Conservation (phyloP, 2,113 vertebrate genomes). For the Chaetops frenatus region DNA sequence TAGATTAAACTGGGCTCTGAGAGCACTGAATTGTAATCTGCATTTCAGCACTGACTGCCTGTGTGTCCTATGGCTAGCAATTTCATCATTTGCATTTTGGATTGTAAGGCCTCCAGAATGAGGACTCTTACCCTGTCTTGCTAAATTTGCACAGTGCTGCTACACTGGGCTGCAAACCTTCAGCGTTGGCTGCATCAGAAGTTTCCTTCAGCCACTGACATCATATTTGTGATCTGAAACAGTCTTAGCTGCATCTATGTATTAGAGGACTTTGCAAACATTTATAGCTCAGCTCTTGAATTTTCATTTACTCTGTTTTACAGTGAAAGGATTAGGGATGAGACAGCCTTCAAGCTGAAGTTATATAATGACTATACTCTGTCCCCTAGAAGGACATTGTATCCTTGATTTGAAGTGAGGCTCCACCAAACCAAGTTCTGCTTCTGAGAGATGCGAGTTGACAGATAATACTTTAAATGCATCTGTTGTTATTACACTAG, state of each 20-base stretch:
- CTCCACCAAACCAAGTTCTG: neutral
- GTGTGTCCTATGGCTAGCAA: neutral
- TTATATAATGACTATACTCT: neutral
- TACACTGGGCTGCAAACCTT: neutral
- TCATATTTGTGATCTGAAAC: accelerated
- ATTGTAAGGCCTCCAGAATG: neutral
- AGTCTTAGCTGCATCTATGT: neutral
- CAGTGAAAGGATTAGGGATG: neutral
- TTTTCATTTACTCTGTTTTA: neutral
- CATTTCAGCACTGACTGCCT: neutral
- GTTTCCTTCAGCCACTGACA: neutral
- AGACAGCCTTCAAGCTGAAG: neutral
- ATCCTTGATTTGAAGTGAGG: neutral
- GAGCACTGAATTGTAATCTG: neutral
- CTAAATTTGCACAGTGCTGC: neutral
- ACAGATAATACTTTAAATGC: conserved; percentile 29
- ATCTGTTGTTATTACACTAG: neutral
- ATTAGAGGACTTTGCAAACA: neutral
- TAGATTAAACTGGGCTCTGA: neutral
- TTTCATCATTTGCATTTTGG: neutral
- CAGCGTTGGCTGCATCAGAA: neutral
- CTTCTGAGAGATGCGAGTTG: neutral
- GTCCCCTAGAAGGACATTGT: neutral
- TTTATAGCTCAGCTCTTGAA: neutral
- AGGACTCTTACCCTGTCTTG: neutral